Base-by-base conservation (phyloP, 2,888 invertebrate species). In the Pammene aurita region DNA sequence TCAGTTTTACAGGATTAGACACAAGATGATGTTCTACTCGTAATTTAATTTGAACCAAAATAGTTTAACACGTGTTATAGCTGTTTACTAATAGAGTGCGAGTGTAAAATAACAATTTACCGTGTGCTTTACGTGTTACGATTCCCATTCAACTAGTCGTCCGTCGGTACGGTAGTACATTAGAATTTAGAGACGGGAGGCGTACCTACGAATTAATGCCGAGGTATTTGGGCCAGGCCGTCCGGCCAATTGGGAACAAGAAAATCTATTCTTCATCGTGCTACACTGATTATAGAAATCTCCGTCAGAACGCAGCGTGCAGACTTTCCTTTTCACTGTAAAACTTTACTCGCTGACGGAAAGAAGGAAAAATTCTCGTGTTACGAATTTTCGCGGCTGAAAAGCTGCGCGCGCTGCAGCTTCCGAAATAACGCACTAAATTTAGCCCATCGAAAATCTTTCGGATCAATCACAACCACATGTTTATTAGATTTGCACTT, bases 201-300 rank as follows among this genome's bases (percentile, higher is more conserved):
- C 52, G 58, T 58, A 60, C 48, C 26, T 26, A 26, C 26, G 44
- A 52, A 58, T 56, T 68, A 55, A 44, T 55, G 34, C 34, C 13
- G 44, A 48, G 86, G 89, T 86, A 90, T 90, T 85, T 86, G 88
- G 90, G 89, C 81, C 90, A 87, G 63, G 44, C 79, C 74, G 76
- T 73, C 72, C 74, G 76, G 74, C 77, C 75, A 18, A 82, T 80
- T 80, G 80, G 78, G 82, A 81, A 81, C 75, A 80, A 83, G 84
- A 84, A 82, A 84, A 85, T 88, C 87, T 88, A 87, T 89, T 89
- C 86, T 85, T 84, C 85, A 81, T 79, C 81, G 69, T 73, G 76
- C 78, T 72, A 67, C 68, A 70, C 80, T 82, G 77, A 75, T 73
- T 74, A 72, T 78, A 79, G 80, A 81, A 81, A 81, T 76, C 73